Conservation (phyloP, 2,113 vertebrate genomes). For the Barnardius zonarius region DNA sequence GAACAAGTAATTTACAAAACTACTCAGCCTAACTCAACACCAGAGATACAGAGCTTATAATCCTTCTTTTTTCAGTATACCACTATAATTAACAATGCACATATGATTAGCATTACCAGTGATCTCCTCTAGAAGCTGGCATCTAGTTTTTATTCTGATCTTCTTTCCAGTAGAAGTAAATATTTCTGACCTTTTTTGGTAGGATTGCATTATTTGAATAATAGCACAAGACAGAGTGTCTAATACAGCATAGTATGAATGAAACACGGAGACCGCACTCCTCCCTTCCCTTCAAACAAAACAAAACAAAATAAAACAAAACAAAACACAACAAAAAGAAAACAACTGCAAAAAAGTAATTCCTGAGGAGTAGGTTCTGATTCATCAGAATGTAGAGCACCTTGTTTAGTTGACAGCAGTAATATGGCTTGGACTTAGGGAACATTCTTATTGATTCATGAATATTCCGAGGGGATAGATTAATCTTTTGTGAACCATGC, state of each 20-base stretch:
- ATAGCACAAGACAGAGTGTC: neutral
- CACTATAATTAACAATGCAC: slow-evolving; percentile 64
- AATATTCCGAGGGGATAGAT: slow-evolving; percentile 68
- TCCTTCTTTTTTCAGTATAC: slow-evolving; percentile 40
- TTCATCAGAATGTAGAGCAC: slow-evolving; percentile 42
- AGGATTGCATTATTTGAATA: slow-evolving; percentile 20
- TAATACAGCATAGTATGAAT: neutral
- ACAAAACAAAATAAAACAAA: neutral
- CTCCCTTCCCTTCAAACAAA: neutral
- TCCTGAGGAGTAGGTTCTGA: neutral
- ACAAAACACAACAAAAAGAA: neutral
- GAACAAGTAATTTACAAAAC: slow-evolving; percentile 67
- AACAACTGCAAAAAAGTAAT: neutral
- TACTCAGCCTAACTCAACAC: slow-evolving; percentile 42
- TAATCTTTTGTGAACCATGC: slow-evolving; percentile 61
- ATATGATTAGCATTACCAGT: slow-evolving; percentile 63
- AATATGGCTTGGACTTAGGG: slow-evolving; percentile 50
- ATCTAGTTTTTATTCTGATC: slow-evolving; percentile 36
- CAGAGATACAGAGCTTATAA: slow-evolving; percentile 61
- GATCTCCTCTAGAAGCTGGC: slow-evolving; percentile 9
- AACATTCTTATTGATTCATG: slow-evolving; percentile 71
- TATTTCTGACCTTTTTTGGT: neutral
- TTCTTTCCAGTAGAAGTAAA: slow-evolving; percentile 11
- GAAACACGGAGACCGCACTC: neutral
- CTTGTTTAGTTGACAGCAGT: slow-evolving; percentile 47